Base-by-base conservation (phyloP, 2,888 invertebrate genomes). In the Drosophila greeni region DNA sequence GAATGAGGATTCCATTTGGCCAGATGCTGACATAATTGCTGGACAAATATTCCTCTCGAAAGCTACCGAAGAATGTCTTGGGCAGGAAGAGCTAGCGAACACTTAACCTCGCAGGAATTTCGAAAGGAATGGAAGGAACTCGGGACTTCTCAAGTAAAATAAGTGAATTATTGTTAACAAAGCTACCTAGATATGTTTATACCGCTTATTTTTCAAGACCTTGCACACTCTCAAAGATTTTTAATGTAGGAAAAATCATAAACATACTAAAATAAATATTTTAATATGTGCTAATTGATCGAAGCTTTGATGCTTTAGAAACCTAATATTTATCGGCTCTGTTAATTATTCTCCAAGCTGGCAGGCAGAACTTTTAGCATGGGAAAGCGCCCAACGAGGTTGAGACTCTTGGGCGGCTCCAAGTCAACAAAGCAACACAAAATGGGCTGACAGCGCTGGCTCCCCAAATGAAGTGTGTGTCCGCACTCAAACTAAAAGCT, bases 1-100 rank as follows among this genome's bases (percentile, higher is more conserved):
- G 29, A 51, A 36, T 9, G 65, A 56, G 34, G 18, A 18, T 11
- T 43, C 34, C 43, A 39, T 43, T 42, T 24, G 57, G 14, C 33
- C 72, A 58, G 49, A 11, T 54, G 73, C 59, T 57, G 69, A 72
- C 59, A 75, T 72, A 62, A 75, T 59, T 72, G 56, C 49, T 23
- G 42, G 29, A 12, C 20, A 51, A 36, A 49, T 34, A 61, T 34
- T 31, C 40, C 4, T 2, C 1, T 29, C n/a, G 11, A 31, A 24
- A 23, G 42, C 18, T 24, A 3, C n/a, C 3, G 1, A 29, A 4
- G 36, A 20, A 42, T 42, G 5, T 24, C 37, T 16, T 5, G 1
- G 4, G 3, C 33, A 42, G 26, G 20, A 34, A 12, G 9, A 45
- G 12, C n/a, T 11, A 18, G 16, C 24, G 6, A 4, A 14, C 29